Percentiles rank a stretch among this genome's conserved stretches.
These are phyloP conservation scores for Pogona vitticeps DNA, from an alignment of 2,113 vertebrate genomes.

Conservation along the genomic window DNA sequence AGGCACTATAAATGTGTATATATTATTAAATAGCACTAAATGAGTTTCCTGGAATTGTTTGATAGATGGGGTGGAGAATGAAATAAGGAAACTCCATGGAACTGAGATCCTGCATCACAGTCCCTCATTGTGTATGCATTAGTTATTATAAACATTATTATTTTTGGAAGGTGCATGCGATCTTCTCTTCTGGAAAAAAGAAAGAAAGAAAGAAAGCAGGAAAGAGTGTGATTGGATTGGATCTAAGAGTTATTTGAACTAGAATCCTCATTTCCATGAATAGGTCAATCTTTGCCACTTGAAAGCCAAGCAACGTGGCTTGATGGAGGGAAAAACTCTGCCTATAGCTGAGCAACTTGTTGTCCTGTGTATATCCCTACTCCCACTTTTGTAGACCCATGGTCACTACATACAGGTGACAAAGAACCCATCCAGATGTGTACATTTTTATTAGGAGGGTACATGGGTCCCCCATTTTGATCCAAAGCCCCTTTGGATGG, in stretches of 20 bases:
- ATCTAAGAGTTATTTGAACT: background rate
- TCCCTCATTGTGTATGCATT: background rate
- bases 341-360: slow-evolving; percentile 12
- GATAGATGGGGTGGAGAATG: slow-evolving; percentile 35
- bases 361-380: background rate
- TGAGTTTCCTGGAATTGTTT: slow-evolving; percentile 56
- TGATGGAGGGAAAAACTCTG: too few species aligned
- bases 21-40: slow-evolving; percentile 75
- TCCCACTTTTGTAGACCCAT: too few species aligned
- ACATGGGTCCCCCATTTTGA: too few species aligned
- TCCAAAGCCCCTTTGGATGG: too few species aligned
- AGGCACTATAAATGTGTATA: slow-evolving; percentile 50
- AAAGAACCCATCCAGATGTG: too few species aligned
- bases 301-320: background rate
- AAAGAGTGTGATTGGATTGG: background rate
- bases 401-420: too few species aligned
- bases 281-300: rapidly evolving
- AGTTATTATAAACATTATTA: background rate
- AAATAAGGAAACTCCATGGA: slow-evolving; percentile 31
- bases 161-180: background rate
- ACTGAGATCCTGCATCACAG: background rate
- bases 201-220: too few species aligned
- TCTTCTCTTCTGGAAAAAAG: background rate
- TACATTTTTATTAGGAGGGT: too few species aligned
- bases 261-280: background rate